Conservation (phyloP, 1,140 invertebrate species). For the Bombus breviceps region DNA sequence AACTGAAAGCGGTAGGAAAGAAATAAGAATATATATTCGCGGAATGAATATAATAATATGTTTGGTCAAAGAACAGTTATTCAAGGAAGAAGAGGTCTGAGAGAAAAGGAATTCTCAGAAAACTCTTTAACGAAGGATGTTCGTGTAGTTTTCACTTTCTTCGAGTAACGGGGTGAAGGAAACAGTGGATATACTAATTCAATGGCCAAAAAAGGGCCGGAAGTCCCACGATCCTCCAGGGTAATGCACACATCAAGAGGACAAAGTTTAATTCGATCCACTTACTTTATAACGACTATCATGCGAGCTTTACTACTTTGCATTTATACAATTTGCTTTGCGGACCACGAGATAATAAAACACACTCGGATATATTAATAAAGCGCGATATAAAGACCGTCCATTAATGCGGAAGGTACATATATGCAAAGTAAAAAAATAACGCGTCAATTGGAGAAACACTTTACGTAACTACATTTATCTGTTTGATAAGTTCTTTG, state of each 20-base stretch:
- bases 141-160: background rate
- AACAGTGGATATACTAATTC: slow-evolving; percentile 15
- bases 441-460: slow-evolving; percentile 33
- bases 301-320: slow-evolving; percentile 29
- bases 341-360: slow-evolving; percentile 16
- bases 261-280: slow-evolving; percentile 46
- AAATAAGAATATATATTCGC: background rate
- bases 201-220: slow-evolving; percentile 27
- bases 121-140: background rate
- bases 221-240: slow-evolving; percentile 43
- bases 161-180: background rate
- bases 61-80: background rate
- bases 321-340: slow-evolving; percentile 34
- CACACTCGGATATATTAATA: slow-evolving; percentile 37
- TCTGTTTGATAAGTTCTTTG: slow-evolving; percentile 7
- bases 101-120: no score
- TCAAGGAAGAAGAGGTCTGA: background rate
- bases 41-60: background rate
- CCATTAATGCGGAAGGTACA: slow-evolving; percentile 40
- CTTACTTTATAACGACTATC: slow-evolving; percentile 32
- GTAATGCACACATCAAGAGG: slow-evolving; percentile 7
- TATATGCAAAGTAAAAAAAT: slow-evolving; percentile 17
- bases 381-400: slow-evolving; percentile 9
- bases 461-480: slow-evolving; percentile 43
- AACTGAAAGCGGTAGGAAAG: background rate